Evolutionary conservation across 2,888 invertebrate species (phyloP), one percentile per base, ranked within the genome.

Genomic region (Amphipyra berbera): DNA sequence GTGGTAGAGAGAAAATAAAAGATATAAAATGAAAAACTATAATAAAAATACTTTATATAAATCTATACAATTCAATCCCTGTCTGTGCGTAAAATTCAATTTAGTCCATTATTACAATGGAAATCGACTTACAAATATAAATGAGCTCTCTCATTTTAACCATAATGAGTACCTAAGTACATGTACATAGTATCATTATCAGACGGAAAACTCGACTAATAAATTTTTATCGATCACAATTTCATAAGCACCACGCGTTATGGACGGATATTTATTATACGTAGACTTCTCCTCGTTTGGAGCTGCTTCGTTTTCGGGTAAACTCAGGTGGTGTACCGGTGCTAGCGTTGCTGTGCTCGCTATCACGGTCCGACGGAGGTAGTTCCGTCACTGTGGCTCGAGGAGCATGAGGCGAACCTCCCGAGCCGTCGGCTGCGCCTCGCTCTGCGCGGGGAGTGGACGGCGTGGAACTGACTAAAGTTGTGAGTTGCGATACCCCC

Each of bases 401-500:
- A 0, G 85, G 81, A 0, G 77, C 45, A 13, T 78, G 82, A 30
- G 72, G 82, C 7, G 67, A 80, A 1, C 80, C 79, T 0, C 82
- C 82, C 8, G 84, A 79, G 6, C 84, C 84, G 50, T 84, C 83
- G 1, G 84, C 83, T 14, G 84, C 79, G 38, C 84, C 84, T 5
- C 90, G 81, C 59, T 91, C 90, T 0, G 87, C 76, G 27, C 87
- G 84, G 7, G 93, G 91, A 8, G 88, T 88, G n/a, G 95, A 92
- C 37, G 96, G 95, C 27, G 95, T 91, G 0, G 95, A 95, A 33
- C 93, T 93, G 91, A 96, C 73, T 92, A 91, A 46, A 9, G 95
- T 93, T 0, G 96, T 95, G 35, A 96, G 86, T 82, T 96, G 96
- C 1, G 96, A 95, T 69, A 96, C 95, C 5, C 96, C 96, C 81